These are phyloP conservation scores for Collichthys lucidus DNA, from an alignment of 2,113 vertebrate species.

Conservation along the genomic window DNA sequence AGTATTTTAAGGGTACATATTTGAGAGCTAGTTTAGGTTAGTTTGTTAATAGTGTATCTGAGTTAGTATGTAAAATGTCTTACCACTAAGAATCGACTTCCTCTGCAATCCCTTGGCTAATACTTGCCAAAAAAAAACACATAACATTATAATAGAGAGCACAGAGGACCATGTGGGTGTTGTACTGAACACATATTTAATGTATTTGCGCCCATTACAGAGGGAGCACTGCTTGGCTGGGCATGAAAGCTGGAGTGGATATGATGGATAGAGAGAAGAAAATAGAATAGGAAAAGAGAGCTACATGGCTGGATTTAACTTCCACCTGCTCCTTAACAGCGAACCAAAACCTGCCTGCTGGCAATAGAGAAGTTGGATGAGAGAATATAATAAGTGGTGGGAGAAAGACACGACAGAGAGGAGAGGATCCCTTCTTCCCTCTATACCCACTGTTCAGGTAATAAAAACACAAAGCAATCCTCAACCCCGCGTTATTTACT, in stretches of 20 bases:
- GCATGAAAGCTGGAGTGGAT: slow-evolving; percentile 21
- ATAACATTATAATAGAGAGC: not conserved
- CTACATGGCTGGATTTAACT: slow-evolving; percentile 1
- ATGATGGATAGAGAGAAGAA: not conserved
- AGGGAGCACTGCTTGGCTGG: slow-evolving; percentile 9
- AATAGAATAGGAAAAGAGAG: not conserved
- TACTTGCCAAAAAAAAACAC: not conserved
- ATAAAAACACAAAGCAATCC: not conserved
- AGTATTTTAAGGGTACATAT: not conserved
- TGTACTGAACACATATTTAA: slow-evolving; percentile 21
- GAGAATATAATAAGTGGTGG: not conserved
- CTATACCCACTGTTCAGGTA: too few species aligned
- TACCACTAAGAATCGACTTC: not conserved
- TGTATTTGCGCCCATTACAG: slow-evolving; percentile 29
- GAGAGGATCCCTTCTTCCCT: too few species aligned
- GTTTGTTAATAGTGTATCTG: not conserved
- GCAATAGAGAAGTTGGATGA: not conserved
- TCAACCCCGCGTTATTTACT: not conserved
- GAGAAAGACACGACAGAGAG: not conserved
- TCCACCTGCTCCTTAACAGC: not conserved
- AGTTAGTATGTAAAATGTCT: not conserved
- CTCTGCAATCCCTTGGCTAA: not conserved
- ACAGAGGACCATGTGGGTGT: slow-evolving; percentile 1
- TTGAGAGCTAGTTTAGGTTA: not conserved
- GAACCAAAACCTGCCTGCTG: slow-evolving; percentile 13